Percentiles rank a stretch among this genome's conserved stretches.
These are phyloP conservation scores for Sussaba pulchella DNA, from an alignment of 2,888 invertebrate species.

Conservation along the genomic window DNA sequence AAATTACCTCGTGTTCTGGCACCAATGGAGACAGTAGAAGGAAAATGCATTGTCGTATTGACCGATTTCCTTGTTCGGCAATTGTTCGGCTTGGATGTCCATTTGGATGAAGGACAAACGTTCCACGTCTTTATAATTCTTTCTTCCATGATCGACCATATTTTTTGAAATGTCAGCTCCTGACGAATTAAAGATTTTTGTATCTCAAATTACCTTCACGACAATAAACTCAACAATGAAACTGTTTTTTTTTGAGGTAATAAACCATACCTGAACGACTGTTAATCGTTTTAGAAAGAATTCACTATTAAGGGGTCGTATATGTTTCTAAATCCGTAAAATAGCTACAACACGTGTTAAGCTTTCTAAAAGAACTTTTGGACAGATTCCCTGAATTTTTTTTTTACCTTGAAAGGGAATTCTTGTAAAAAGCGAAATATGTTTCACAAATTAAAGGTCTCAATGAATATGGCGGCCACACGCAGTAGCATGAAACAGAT, in stretches of 20 bases:
- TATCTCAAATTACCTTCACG: neutral
- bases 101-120: slow-evolving; percentile 84
- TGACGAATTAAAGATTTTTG: slow-evolving; percentile 72
- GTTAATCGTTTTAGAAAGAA: no score
- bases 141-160: slow-evolving; percentile 89
- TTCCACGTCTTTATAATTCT: slow-evolving; percentile 86
- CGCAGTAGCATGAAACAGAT: no score
- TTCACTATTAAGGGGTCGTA: no score
- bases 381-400: no score
- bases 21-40: slow-evolving; percentile 93
- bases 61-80: slow-evolving; percentile 85
- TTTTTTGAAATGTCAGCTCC: slow-evolving; percentile 90
- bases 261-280: neutral
- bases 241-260: neutral
- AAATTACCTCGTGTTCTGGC: slow-evolving; percentile 89
- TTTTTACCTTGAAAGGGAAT: no score
- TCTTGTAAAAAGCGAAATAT: no score
- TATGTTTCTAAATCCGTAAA: no score
- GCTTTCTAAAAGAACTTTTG: no score
- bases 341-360: no score
- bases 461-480: no score
- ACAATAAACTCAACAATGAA: neutral
- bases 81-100: slow-evolving; percentile 86
- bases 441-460: no score
- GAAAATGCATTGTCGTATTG: slow-evolving; percentile 90